Conservation (phyloP, 2,113 vertebrate genomes). For the Misgurnus mizolepis region DNA sequence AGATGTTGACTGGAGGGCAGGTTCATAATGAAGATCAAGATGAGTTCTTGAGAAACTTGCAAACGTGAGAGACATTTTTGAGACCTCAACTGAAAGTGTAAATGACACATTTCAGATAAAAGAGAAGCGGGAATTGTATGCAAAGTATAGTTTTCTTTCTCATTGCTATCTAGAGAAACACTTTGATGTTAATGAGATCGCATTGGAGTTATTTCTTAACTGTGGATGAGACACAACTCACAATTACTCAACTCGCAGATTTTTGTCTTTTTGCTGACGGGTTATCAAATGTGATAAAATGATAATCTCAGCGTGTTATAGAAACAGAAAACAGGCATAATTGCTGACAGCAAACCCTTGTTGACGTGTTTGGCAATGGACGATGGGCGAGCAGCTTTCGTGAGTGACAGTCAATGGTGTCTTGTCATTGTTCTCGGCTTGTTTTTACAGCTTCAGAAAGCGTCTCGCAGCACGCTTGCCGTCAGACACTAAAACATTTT, state of each 20-base stretch:
- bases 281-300: background rate
- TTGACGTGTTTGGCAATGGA: background rate
- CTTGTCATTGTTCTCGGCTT: background rate
- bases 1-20: no score
- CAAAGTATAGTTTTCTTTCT: no score
- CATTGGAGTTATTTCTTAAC: no score
- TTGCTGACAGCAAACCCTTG: no score
- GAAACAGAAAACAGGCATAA: background rate
- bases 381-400: background rate
- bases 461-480: background rate
- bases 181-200: background rate
- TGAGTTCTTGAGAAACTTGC: background rate
- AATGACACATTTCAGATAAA: no score
- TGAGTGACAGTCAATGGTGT: conserved; percentile 4
- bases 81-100: background rate
- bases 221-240: no score
- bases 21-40: no score
- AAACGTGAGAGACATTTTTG: background rate
- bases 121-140: no score
- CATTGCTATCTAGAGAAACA: background rate
- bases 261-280: no score
- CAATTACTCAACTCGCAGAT: no score
- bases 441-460: conserved; percentile 7
- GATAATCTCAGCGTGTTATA: background rate
- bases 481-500: background rate